A percentile compares a stretch with the other conserved stretches of the same genome.
Conservation (phyloP, 2,797 vertebrate species). For the Eospalax fontanierii region DNA sequence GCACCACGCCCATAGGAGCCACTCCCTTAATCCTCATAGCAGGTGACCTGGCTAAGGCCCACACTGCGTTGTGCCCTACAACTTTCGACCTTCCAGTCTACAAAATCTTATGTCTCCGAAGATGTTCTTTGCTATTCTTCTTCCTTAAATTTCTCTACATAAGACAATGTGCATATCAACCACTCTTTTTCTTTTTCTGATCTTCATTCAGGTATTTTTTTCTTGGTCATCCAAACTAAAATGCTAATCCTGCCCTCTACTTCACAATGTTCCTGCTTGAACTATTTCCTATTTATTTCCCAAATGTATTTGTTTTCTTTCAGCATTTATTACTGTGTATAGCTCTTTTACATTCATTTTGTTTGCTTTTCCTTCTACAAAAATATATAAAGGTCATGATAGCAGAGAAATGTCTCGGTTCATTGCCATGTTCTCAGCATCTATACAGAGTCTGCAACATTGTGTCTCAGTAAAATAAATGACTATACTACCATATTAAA, state of each 20-base stretch:
- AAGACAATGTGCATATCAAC: not conserved
- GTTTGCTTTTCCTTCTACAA: not conserved
- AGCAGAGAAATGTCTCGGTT: not conserved
- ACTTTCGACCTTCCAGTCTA: not conserved
- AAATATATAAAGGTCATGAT: not conserved
- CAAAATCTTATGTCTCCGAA: not conserved
- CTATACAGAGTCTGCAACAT: not conserved
- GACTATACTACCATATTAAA: not conserved
- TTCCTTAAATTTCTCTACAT: not conserved
- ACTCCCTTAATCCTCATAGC: too few species aligned
- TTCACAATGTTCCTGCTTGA: not conserved
- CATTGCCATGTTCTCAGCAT: not conserved
- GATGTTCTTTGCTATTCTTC: not conserved
- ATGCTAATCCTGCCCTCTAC: not conserved
- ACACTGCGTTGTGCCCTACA: too few species aligned
- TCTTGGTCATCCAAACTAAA: not conserved
- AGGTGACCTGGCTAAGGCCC: too few species aligned
- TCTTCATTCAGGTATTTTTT: not conserved
- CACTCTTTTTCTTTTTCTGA: not conserved
- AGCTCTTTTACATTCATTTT: not conserved
- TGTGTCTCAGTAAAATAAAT: constrained; percentile 43
- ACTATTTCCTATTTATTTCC: not conserved
- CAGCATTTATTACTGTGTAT: not conserved
- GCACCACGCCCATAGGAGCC: too few species aligned
- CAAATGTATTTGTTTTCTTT: not conserved